Evolutionary conservation across 2,797 vertebrate species (phyloP), one percentile per base, ranked within the genome.

Genomic region (Meda fulgida): DNA sequence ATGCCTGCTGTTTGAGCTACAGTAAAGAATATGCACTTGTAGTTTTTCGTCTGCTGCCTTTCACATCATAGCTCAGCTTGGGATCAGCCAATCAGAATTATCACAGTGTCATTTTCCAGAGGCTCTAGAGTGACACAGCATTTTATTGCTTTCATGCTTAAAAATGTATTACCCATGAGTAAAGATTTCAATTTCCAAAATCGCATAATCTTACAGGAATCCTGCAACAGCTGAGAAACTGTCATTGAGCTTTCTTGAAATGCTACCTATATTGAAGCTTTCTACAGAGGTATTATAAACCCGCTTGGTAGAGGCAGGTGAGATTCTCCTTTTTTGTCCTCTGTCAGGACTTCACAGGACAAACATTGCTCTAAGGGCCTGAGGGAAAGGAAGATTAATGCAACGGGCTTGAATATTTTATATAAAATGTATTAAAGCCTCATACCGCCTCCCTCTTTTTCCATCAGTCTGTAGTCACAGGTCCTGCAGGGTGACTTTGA

Each of bases 361-460:
- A 92, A 87, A 67, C 81, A 89, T 88, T 91, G 91, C 90, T 92
- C 93, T 93, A 88, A 91, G 91, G 78, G 91, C 93, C 91, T 91
- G 79, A 81, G 91, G 93, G 93, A 92, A 92, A 94, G 93, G 94
- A 93, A 94, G 94, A 95, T 94, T 95, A 95, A 96, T 94, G 92
- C 92, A 91, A 89, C 83, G 86, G 90, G 92, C 75, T 94, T 95
- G 92, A 94, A 95, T 96, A 95, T 95, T 96, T 95, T 91, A 95
- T 93, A 92, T 92, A 92, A 94, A 95, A 94, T 46, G 84, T 94
- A 94, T 94, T 93, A 94, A 93, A 90, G 85, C 79, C 81, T 86
- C 89, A 80, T 53, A 80, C 86, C 87, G 88, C 87, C 88, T 89
- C 84, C 60, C 67, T 87, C 86, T 91, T 84, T 92, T 80, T 83